Base-by-base conservation (phyloP, 2,113 vertebrate species). In the Stigmatopora nigra region DNA sequence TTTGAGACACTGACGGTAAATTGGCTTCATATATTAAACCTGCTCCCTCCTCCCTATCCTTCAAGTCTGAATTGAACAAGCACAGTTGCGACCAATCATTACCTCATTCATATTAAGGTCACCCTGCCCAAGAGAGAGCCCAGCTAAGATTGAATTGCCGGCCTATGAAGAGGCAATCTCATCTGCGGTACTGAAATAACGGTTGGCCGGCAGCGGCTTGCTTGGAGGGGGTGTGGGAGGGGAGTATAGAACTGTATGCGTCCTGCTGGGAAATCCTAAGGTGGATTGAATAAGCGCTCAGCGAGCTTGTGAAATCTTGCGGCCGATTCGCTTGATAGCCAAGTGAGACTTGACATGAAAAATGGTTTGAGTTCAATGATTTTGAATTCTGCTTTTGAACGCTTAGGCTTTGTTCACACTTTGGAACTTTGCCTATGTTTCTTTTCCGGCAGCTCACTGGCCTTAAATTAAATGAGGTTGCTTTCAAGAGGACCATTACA, bases 161-260 rank as follows among this genome's bases (percentile, higher is more conserved):
- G 65, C 70, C 76, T 79, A 69, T 74, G 38, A 71, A 74, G 71
- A 79, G 71, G 73, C 71, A 82, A 84, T 82, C 73, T 87, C 78
- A 83, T 83, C 82, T 75, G 47, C 76, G 53, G 80, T 68, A 63
- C 73, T 51, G 63, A 73, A 73, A 60, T 67, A 64, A 41, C 64
- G 15, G 68, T 76, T 76, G 78, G 77, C 64, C 60, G 13, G 5
- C 13, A 31, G 14, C n/a, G 48, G 16, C 6, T 6, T 51, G 16
- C 6, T 6, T 51, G 20, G 52, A 13, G 52, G 22, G 20, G 20
- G 45, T 13, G 52, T 20, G 52, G 11, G 4, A 20, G 52, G 52
- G 22, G 13, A 12, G 5, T 2, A 3, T 53, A 1, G 56, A 16
- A 31, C 35, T 36, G 17, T 7, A 20, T 35, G 22, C 61, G 73